A percentile compares a stretch with the other conserved stretches of the same genome.
These are phyloP conservation scores for Cetonia aurata DNA, from an alignment of 2,888 invertebrate species.

Conservation along the genomic window DNA sequence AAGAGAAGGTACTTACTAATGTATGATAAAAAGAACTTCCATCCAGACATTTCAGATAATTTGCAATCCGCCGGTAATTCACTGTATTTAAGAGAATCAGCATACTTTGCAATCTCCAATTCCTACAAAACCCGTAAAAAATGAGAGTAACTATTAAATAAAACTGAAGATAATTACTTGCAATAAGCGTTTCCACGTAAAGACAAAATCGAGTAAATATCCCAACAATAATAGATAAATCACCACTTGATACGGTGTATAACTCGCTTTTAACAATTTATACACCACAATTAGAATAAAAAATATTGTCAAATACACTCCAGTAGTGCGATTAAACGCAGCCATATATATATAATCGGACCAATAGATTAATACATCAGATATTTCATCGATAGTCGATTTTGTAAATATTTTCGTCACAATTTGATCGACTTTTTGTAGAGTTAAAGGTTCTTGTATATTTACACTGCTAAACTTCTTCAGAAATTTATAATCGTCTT, in stretches of 20 bases:
- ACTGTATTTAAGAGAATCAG: constrained; percentile 27
- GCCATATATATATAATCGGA: constrained; percentile 33
- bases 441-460: constrained; percentile 24
- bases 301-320: constrained; percentile 28
- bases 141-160: too few species aligned
- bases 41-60: constrained; percentile 29
- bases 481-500: constrained; percentile 35
- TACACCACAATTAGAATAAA: constrained; percentile 33
- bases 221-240: constrained; percentile 28
- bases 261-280: constrained; percentile 40
- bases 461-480: constrained; percentile 29
- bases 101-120: constrained; percentile 37
- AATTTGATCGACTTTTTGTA: constrained; percentile 39
- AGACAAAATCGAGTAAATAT: constrained; percentile 32
- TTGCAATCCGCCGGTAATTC: constrained; percentile 37
- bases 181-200: constrained; percentile 43
- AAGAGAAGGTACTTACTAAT: constrained; percentile 40
- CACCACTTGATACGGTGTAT: constrained; percentile 30
- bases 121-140: constrained; percentile 14
- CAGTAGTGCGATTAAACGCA: constrained; percentile 29
- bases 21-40: constrained; percentile 33
- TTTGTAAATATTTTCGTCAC: constrained; percentile 36
- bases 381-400: constrained; percentile 32
- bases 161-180: constrained; percentile 16
- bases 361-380: constrained; percentile 39